Base-by-base conservation (phyloP, 2,888 invertebrate genomes). In the Leptopterna dolabrata region DNA sequence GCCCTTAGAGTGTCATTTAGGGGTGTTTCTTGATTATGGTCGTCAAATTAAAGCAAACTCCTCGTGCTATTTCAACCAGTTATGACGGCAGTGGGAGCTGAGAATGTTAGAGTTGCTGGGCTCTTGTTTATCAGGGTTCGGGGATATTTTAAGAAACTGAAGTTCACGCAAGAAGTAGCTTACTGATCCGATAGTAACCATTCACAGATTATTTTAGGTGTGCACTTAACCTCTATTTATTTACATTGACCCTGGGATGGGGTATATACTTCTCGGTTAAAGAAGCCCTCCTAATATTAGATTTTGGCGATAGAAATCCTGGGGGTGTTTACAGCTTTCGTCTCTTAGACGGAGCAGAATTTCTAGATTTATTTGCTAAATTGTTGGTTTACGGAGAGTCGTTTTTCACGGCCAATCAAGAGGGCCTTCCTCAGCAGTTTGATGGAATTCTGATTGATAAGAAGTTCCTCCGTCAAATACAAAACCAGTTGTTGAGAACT, bases 151-250 rank as follows among this genome's bases (percentile, higher is more conserved):
- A 27, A 63, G 63, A 63, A 63, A 63, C 24, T 63, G 63, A 63
- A 63, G 24, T 63, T 24, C 63, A 63, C 63, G 24, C 63, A 63
- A 24, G 63, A 63, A 63, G 24, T 63, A 11, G 63, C 55, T 11
- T 9, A 63, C 24, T 63, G 63, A 27, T 63, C 63, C 27, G 24
- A 24, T 63, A 24, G 24, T 63, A 63, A 63, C 63, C 24, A 27
- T 63, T 63, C 63, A n/a, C 55, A 63, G 63, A 63, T 63, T 63
- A 63, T 63, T 63, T 63, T 63, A 63, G 63, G 63, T 63, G 24
- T 24, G 24, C 27, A 24, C 63, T 63, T 63, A 24, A 24, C 2
- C 24, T 7, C 63, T 63, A 63, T 63, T 63, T 63, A 63, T 63
- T 63, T 63, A 63, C 63, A 63, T 63, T 63, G 63, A 24, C 63